Base-by-base conservation (phyloP, 1,140 invertebrate species). In the Sminthurides bifidus region DNA sequence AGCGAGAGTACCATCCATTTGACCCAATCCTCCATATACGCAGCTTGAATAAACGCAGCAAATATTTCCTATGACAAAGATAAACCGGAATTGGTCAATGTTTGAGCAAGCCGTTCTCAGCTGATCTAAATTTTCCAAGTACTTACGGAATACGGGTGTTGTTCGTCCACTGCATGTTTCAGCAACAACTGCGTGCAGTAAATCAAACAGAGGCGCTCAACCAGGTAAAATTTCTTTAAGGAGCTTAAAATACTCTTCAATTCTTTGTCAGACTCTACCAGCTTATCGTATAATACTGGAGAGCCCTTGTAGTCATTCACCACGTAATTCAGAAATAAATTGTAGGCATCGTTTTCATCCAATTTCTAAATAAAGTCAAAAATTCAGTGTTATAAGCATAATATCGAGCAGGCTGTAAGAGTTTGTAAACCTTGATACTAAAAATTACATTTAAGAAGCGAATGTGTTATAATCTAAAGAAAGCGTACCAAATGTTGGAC, bases 241-340 rank as follows among this genome's bases (percentile, higher is more conserved):
- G 29, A 23, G 0, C 14, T 26, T 15, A 57, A 5, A 52, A 57
- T 52, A 3, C 14, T 24, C 1, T 30, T 30, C 1, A 52, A 27
- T 3, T 40, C 46, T 24, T 21, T 26, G 8, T 54, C 43, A 0
- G 54, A 52, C 12, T 54, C 52, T 24, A 57, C 26, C 5, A 63
- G 40, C 23, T 55, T 38, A 6, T 43, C 40, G 15, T 56, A 59
- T 0, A 52, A 52, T 0, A 49, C 59, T 2, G 27, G 31, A n/a
- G 41, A 31, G 1, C 61, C 61, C 52, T 56, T 60, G 48, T 63
- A 63, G 24, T 63, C 61, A 40, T 48, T 58, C 54, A 58, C 53
- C 21, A 63, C 51, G 35, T 57, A 63, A 3, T 30, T 17, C 21
- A 41, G 30, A 49, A 63, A 52, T 19, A 63, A 17, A 21, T 52